Conservation (phyloP, 35 echinoderm and acorn worm species). For the Apostichopus japonicus region DNA sequence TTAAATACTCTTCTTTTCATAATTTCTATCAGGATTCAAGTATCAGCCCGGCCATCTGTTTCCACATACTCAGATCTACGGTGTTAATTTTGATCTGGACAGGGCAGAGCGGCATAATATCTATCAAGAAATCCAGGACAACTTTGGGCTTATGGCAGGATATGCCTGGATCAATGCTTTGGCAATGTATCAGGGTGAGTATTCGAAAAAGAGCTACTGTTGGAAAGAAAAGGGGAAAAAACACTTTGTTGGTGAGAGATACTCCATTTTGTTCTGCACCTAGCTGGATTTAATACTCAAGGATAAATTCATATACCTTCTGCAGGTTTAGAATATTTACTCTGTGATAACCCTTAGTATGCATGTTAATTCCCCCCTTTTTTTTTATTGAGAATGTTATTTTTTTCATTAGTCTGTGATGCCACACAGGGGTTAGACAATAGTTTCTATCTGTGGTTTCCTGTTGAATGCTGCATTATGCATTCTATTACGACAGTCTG, state of each 20-base stretch:
- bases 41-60: not conserved
- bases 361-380: too few relatives aligned
- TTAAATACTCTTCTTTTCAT: not conserved
- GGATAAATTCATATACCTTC: too few relatives aligned
- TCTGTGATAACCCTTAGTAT: too few relatives aligned
- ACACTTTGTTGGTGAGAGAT: not conserved
- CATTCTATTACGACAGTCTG: too few relatives aligned
- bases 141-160: conserved; percentile 34
- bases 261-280: not conserved
- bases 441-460: too few relatives aligned
- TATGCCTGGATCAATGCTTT: conserved; percentile 49
- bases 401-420: too few relatives aligned
- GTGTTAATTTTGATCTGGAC: not conserved
- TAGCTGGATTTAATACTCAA: not conserved
- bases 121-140: conserved; percentile 27
- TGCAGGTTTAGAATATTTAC: too few relatives aligned
- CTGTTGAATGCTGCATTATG: too few relatives aligned
- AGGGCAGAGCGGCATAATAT: not conserved
- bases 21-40: conserved; percentile 36
- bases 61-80: conserved; percentile 35
- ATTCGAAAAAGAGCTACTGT: not conserved
- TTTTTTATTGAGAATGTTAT: too few relatives aligned
- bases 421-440: too few relatives aligned
- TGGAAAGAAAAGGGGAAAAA: not conserved
- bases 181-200: conserved; percentile 50